These are phyloP conservation scores for Mirounga angustirostris DNA, from an alignment of 2,113 vertebrate genomes.

Conservation along the genomic window DNA sequence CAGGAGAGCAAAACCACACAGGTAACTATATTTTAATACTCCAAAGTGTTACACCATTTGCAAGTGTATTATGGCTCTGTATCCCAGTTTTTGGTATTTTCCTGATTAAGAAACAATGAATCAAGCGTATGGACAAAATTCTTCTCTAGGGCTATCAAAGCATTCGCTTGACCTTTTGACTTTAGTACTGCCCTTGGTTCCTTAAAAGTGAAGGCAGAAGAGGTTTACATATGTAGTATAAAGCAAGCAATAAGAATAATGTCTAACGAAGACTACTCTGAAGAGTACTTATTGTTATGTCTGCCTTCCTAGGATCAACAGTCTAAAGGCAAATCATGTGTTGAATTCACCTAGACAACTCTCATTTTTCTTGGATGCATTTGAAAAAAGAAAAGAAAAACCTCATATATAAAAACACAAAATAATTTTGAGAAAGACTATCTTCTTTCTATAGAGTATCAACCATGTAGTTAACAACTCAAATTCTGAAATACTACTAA, in stretches of 20 bases:
- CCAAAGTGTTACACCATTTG: not conserved
- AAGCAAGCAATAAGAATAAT: not conserved
- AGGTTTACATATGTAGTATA: not conserved
- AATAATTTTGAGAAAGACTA: not conserved
- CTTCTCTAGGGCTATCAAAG: accelerated
- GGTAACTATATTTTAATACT: not conserved
- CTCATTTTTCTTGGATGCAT: not conserved
- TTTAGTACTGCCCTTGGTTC: not conserved
- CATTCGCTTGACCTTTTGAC: not conserved
- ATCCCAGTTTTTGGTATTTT: not conserved
- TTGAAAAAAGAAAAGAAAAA: not conserved
- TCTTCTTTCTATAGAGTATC: not conserved
- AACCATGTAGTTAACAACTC: not conserved
- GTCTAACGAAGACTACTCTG: not conserved
- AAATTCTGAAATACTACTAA: not conserved
- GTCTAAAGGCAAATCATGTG: not conserved
- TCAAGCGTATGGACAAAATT: not conserved
- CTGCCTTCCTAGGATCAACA: not conserved
- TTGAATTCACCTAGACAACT: not conserved
- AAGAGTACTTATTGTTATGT: not conserved
- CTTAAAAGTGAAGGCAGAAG: not conserved
- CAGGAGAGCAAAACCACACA: not conserved
- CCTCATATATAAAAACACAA: not conserved
- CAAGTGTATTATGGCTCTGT: not conserved
- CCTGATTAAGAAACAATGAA: not conserved